Base-by-base conservation (phyloP, 2,113 vertebrate species). In the Oreotrochilus melanogaster region DNA sequence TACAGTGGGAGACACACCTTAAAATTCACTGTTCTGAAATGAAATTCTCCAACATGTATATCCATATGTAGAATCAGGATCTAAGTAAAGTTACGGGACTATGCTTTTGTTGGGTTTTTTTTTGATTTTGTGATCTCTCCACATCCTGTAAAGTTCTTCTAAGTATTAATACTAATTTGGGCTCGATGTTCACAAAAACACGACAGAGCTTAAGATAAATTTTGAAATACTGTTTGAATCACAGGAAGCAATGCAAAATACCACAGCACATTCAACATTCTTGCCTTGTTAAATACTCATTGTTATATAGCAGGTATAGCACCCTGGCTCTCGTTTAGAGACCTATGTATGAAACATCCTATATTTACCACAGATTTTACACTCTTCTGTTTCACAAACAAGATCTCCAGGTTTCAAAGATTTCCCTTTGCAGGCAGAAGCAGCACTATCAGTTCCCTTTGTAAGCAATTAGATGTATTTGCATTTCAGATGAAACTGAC, bases 401-500 rank as follows among this genome's bases (percentile, higher is more conserved):
- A 6, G 23, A 67, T 91, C 67, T 79, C 58, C 54, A 42, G 17
- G 51, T 88, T 89, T 84, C 1, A 7, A 61, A 89, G 71, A 45
- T 57, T 37, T 56, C 67, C 47, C 45, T 64, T 67, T 53, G 30
- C 50, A 51, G 70, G 51, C 53, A 75, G 42, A 56, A 89, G 7
- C 45, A 39, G 39, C 0, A 0, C 47, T 62, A 31, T n/a, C 22
- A 18, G 23, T 39, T 91, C 66, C 35, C 45, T 83, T 76, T 43
- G 61, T 19, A 62, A 89, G 84, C 35, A 82, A 80, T 91, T 93
- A 79, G 73, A 78, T 24, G 27, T 51, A 67, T 92, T 95, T 96
- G 92, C 65, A 79, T 93, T 84, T 97, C 65, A 42, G 83, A 61
- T 84, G 54, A 83, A 88, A 75, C 62, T 60, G 82, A 74, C 25